Evolutionary conservation across 2,797 vertebrate species (phyloP), one percentile per base, ranked within the genome.

Genomic region (Gobio occitaniae): DNA sequence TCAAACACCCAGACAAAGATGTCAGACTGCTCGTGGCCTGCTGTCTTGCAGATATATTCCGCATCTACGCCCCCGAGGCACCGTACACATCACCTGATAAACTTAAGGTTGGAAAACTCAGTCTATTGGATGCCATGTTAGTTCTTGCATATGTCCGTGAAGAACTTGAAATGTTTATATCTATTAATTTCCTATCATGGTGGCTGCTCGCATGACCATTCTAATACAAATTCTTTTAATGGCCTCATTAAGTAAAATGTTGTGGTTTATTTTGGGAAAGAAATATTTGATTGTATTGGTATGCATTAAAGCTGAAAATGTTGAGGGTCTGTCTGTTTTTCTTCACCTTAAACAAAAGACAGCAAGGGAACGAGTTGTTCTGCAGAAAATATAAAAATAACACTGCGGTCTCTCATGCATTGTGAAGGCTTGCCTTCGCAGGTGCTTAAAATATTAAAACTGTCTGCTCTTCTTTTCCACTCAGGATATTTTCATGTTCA

Each of bases 401-500:
- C 48, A 44, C 72, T 79, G 77, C 41, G 0, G 25, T 76, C 47
- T 80, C 32, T 52, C 13, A 12, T 29, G 65, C 52, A 36, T 61
- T 71, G 25, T 32, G 25, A 65, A 65, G 13, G 7, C 29, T 65
- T 65, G 68, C 17, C 29, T 78, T 76, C 3, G 41, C 32, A 68
- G 48, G 59, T 84, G 75, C 38, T 78, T 70, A 11, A 70, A 54
- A 59, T 78, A 61, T 61, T 48, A 44, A 78, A 83, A 50, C 59
- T 56, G 3, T 76, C 17, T 74, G 84, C 83, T 38, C 9, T 11
- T 68, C 78, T 76, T n/a, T 74, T 48, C 89, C 85, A 54, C 32
- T 61, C 86, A 99, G 98, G 98, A 99, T 94, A 99, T 99, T 94
- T 99, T 99, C 93, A 99, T 99, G 98, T 99, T 99, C 91, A 99